Evolutionary conservation across 2,797 vertebrate genomes (phyloP), one percentile per base, ranked within the genome.

Genomic region (Tolypeutes matacus): DNA sequence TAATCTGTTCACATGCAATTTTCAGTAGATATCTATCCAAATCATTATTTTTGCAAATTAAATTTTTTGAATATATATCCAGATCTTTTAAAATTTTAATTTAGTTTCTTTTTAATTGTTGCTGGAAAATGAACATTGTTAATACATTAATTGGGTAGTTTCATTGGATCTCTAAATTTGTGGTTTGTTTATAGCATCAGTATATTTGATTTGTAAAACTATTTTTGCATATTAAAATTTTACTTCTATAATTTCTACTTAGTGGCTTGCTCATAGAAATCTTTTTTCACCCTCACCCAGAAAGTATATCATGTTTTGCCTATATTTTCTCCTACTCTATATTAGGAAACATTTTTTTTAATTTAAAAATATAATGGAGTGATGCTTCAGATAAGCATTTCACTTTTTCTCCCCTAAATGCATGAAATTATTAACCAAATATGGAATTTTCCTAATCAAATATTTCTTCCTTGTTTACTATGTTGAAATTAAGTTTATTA

Each of bases 1-100:
- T 93, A 84, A 75, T 90, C 51, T 88, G 36, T 82, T 93, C 36
- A 80, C 21, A 76, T 76, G 36, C 36, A 14, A 81, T 81, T 91
- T 94, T 72, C 36, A 64, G n/a, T 81, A 85, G 53, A 56, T 78
- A 70, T 46, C 9, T 14, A 85, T 64, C 23, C 27, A 60, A 93
- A 69, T 60, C 42, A 53, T 9, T 83, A 34, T 58, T 62, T 91
- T 94, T 87, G 69, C 25, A 62, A 84, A 29, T 75, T 34, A 39
- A 27, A 36, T 86, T 90, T 60, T 83, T 7, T 60, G 12, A 7
- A 13, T 69, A 29, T 34, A 29, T 51, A 42, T 64, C 65, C 53
- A 8, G 15, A 64, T 7, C 2, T 51, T 69, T 49, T n/a, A 12
- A 85, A 78, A 58, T 72, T 25, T 21, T 29, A 36, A 62, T 88